Evolutionary conservation across 2,888 invertebrate species (phyloP).

Genomic region (Mechanitis messenoides): DNA sequence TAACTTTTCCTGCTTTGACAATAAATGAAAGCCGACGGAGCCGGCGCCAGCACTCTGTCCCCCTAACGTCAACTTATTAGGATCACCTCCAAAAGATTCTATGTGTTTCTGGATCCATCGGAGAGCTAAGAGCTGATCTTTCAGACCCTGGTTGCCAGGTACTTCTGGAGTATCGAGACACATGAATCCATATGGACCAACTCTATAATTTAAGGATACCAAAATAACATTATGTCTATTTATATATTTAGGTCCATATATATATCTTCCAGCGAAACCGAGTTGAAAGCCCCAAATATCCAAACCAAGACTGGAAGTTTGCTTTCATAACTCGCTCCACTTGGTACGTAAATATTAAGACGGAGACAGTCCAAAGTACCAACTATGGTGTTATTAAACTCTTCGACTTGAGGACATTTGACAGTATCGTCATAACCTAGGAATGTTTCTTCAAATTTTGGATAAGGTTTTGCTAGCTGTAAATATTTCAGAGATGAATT

Average conservation of each 20-base stretch:
- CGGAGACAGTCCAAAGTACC: slow-evolving; percentile 74
- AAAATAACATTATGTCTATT: slow-evolving; percentile 47
- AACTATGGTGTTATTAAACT: slow-evolving; percentile 36
- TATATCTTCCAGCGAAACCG: slow-evolving; percentile 43
- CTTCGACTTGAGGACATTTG: slow-evolving; percentile 47
- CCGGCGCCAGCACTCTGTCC: slow-evolving; percentile 51
- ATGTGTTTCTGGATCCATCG: slow-evolving; percentile 54
- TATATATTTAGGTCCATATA: slow-evolving; percentile 43
- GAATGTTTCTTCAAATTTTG: slow-evolving; percentile 39
- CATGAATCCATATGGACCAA: slow-evolving; percentile 57
- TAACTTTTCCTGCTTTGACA: slow-evolving; percentile 41
- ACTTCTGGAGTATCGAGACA: slow-evolving; percentile 45
- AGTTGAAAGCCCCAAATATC: slow-evolving; percentile 50
- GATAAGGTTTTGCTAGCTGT: slow-evolving; percentile 38
- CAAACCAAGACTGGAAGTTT: slow-evolving; percentile 50
- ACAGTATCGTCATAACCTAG: slow-evolving; percentile 41
- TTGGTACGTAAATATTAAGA: slow-evolving; percentile 78
- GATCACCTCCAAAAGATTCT: slow-evolving; percentile 50
- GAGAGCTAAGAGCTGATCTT: slow-evolving; percentile 49
- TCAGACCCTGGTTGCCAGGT: slow-evolving; percentile 55
- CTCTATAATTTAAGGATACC: slow-evolving; percentile 51
- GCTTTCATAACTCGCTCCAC: slow-evolving; percentile 27
- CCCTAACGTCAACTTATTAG: slow-evolving; percentile 44
- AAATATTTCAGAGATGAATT: slow-evolving; percentile 22
- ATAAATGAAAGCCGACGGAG: slow-evolving; percentile 45